phyloP scores from a whole-genome alignment of 2,797 vertebrate species.

The Amazonetta brasiliensis region DNA sequence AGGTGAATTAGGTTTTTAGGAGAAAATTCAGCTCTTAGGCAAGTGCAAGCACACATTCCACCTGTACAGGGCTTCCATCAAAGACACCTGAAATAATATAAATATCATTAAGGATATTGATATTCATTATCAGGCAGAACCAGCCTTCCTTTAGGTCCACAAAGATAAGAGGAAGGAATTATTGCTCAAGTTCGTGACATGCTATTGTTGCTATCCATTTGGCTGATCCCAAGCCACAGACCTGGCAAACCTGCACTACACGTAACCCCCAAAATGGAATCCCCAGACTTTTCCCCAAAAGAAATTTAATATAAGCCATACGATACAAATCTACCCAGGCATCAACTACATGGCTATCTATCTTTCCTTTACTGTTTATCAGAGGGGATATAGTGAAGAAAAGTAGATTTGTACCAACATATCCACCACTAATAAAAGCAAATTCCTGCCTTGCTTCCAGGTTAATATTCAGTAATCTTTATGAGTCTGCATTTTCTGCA shows the following conservation, averaged over 20 bases:
- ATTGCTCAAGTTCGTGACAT: background rate
- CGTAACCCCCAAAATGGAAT: background rate
- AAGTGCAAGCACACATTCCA: background rate
- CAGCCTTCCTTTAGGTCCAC: background rate
- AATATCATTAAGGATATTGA: background rate
- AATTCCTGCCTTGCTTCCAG: background rate
- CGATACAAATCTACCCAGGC: background rate
- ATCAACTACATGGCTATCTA: background rate
- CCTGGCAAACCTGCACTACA: background rate
- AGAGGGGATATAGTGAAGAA: background rate
- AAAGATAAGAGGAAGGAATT: background rate
- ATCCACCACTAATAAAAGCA: background rate
- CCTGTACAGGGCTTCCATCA: background rate
- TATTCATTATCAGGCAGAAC: background rate
- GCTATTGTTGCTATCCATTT: background rate
- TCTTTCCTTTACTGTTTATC: background rate
- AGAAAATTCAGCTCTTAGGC: background rate
- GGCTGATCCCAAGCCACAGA: background rate
- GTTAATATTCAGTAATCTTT: constrained; percentile 9
- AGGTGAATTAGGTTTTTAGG: background rate
- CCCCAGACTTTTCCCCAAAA: background rate
- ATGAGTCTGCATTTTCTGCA: background rate
- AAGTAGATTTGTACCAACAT: background rate
- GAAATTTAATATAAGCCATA: background rate
- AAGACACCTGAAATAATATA: background rate